Evolutionary conservation across 2,797 vertebrate genomes (phyloP), one percentile per base, ranked within the genome.

Genomic region (Hipposideros larvatus): DNA sequence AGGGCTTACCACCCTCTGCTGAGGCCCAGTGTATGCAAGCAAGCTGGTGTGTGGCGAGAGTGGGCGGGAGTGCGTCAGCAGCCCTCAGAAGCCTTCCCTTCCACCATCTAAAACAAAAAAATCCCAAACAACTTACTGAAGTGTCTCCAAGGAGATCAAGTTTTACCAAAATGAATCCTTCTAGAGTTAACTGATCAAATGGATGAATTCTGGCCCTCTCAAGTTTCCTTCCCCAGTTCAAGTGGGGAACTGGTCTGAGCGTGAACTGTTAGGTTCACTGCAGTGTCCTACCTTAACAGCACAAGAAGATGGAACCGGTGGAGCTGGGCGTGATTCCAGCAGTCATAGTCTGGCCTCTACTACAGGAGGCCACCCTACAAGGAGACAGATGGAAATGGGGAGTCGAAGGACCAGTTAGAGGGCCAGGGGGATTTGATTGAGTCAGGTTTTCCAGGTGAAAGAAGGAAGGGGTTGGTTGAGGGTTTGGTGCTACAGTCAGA

Each of bases 401-500:
- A 59, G 13, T 5, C 4, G 68, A 86, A 70, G 75, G 77, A 48
- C 85, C 41, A 7, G 6, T 15, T 11, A 19, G 51, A 75, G 68
- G 91, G 61, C 55, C 5, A 3, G 41, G 57, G 86, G 91, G 90
- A 66, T 51, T 28, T 10, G 55, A 43, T 2, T n/a, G 89, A 66
- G 75, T 61, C 55, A 74, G 57, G 80, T 55, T 85, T 97, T 80
- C 55, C 80, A 53, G 41, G 63, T 41, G 61, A 70, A 57, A 79
- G 86, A 73, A 94, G 77, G 66, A 90, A 59, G 41, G 55, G 88
- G 6, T 68, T 55, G 87, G 90, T 66, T 2, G 48, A 94, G 92
- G 97, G 92, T 90, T 95, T 63, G 98, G 97, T 97, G 97, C 97
- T 97, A 94, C 82, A 61, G 95, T 96, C 21, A 4, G 94, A 75